Base-by-base conservation (phyloP, 2,113 vertebrate genomes). In the Aleadryas rufinucha region DNA sequence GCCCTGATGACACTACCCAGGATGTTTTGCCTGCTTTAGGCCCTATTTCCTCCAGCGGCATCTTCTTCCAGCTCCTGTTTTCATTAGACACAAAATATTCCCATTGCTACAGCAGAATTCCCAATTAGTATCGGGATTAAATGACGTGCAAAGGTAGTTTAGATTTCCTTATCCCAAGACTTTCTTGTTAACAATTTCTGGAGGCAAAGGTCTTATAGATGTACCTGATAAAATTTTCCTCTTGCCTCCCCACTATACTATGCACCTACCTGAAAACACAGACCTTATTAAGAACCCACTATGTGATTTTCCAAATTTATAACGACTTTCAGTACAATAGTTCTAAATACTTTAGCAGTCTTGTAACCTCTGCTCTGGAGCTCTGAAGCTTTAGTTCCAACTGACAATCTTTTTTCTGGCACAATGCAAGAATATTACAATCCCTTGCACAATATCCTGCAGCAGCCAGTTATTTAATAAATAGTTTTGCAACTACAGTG, bases 391-490 rank as follows among this genome's bases (percentile, higher is more conserved):
- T 88, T 83, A 61, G n/a, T 61, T 93, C 85, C 59, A 47, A 70
- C 42, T 70, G 50, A 69, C 26, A 95, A 74, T 24, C 6, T 54
- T 95, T 86, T 89, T 90, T 52, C 71, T 74, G 50, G 78, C 50
- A 80, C 47, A 69, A 49, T 83, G 45, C 50, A 80, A 69, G 54
- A 86, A 86, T 70, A 77, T 86, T 63, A 83, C 42, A 84, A 14
- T 65, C 52, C 19, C 54, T 94, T 96, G 94, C 92, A 95, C 91
- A 95, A 95, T 84, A 90, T 93, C 60, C 93, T 95, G 68, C 83
- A 92, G 80, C 69, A 90, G 76, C 21, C 39, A 85, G 49, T 95
- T 66, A 74, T 70, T 89, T 93, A 77, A 84, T 80, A 89, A 64
- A 59, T 14, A 84, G 52, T 59, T n/a, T 90, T 88, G 92, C 90